phyloP scores from a whole-genome alignment of 1,140 invertebrate genomes.

The Orius insidiosus region DNA sequence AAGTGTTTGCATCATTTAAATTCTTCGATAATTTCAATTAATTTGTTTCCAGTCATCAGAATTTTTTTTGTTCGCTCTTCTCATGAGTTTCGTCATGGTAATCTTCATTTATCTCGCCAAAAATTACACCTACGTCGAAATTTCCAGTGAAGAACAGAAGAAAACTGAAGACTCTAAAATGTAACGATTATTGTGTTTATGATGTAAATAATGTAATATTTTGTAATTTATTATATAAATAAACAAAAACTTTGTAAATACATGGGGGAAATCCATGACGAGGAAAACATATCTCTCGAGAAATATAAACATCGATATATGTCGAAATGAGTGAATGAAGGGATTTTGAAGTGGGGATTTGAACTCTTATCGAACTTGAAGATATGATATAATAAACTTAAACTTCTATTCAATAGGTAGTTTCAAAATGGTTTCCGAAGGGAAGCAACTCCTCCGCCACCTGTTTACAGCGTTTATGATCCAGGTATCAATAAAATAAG shows the following conservation, averaged over 20 bases:
- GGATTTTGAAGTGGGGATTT: too few relatives aligned
- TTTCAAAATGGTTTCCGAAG: too few relatives aligned
- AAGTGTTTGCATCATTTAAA: conserved; percentile 18
- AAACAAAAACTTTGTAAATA: neutral
- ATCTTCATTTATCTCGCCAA: conserved; percentile 62
- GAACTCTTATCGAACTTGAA: too few relatives aligned
- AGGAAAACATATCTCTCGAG: too few relatives aligned
- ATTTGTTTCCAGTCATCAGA: conserved; percentile 51
- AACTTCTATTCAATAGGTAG: too few relatives aligned
- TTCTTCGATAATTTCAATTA: too few relatives aligned
- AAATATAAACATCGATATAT: too few relatives aligned
- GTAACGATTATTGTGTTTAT: neutral
- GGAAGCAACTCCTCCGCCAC: too few relatives aligned
- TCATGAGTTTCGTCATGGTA: conserved; percentile 69
- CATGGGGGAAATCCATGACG: neutral
- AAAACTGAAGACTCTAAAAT: conserved; percentile 2
- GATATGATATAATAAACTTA: too few relatives aligned
- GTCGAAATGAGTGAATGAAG: too few relatives aligned
- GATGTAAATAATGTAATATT: conserved; percentile 1
- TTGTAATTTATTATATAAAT: neutral
- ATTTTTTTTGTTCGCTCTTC: conserved; percentile 71
- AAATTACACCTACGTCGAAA: conserved; percentile 41
- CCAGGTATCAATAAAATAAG: too few relatives aligned
- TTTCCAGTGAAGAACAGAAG: conserved; percentile 17
- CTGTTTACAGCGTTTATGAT: too few relatives aligned